These are phyloP conservation scores for Prunella himalayana DNA, from an alignment of 2,113 vertebrate species.

Conservation along the genomic window DNA sequence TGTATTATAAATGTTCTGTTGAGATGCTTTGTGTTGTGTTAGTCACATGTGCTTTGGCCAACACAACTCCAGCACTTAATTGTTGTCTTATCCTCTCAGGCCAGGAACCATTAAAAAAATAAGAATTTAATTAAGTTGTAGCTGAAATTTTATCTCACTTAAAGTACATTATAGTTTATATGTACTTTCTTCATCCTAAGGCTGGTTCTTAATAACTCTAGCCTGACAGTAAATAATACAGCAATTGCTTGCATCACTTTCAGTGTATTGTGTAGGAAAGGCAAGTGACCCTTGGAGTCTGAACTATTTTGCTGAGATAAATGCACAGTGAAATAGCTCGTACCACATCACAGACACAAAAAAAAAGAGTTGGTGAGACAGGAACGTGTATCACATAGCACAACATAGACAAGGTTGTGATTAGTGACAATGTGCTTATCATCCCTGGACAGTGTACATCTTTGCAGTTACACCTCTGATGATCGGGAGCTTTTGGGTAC, in stretches of 20 bases:
- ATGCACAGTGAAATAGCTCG: neutral
- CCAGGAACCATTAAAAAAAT: constrained; percentile 1
- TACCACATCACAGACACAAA: neutral
- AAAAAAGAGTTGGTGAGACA: neutral
- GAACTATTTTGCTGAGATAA: neutral
- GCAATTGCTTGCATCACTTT: neutral
- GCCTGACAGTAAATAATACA: neutral
- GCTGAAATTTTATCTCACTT: constrained; percentile 1
- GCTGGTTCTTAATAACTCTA: constrained; percentile 9
- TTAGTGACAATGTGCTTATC: neutral
- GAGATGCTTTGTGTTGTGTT: neutral
- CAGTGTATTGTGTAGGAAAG: neutral
- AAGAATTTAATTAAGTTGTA: neutral
- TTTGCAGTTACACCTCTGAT: neutral
- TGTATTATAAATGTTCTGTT: neutral
- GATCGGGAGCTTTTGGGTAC: neutral
- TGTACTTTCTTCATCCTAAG: constrained; percentile 2
- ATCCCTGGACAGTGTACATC: neutral
- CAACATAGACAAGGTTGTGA: neutral
- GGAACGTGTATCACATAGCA: neutral
- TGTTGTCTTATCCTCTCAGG: neutral
- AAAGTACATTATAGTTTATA: neutral
- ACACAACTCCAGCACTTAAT: neutral
- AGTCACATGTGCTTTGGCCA: neutral
- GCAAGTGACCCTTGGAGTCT: neutral